Conservation (phyloP, 1,140 invertebrate genomes). For the Bradynema listronoti region DNA sequence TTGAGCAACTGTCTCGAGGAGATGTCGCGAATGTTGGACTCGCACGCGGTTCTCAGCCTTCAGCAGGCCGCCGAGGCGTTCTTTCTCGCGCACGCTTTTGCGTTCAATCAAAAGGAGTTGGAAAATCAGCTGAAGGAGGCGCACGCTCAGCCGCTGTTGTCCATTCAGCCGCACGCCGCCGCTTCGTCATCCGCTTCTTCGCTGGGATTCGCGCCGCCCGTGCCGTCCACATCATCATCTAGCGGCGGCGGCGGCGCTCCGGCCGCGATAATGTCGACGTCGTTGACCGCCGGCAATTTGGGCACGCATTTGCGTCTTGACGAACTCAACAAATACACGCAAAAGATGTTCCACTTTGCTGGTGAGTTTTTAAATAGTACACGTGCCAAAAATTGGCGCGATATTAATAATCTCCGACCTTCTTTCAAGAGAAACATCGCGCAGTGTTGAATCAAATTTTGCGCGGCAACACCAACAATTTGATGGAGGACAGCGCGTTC, state of each 20-base stretch:
- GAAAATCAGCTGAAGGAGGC: too few species aligned
- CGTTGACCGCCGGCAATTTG: neutral
- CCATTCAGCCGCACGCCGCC: conserved; percentile 1
- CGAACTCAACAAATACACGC: conserved; percentile 61
- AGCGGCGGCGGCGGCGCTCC: too few species aligned
- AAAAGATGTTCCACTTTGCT: conserved; percentile 57
- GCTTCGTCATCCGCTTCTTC: neutral
- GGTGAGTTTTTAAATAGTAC: conserved; percentile 19
- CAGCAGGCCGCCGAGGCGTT: conserved; percentile 75
- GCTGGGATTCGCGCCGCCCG: too few species aligned
- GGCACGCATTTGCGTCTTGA: neutral
- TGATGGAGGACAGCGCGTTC: conserved; percentile 76
- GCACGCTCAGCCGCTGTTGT: neutral
- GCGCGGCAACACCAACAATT: conserved; percentile 74
- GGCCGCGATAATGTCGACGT: too few species aligned
- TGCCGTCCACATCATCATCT: too few species aligned
- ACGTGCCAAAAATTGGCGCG: neutral
- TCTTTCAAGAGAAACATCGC: conserved; percentile 71
- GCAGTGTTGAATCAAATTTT: conserved; percentile 85
- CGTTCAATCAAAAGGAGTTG: conserved; percentile 36
- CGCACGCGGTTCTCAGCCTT: conserved; percentile 81
- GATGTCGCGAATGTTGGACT: conserved; percentile 78
- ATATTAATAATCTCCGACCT: neutral
- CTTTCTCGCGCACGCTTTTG: conserved; percentile 47
- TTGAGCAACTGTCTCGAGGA: conserved; percentile 74